Base-by-base conservation (phyloP, 2,113 vertebrate genomes). In the Rhipidura dahli region DNA sequence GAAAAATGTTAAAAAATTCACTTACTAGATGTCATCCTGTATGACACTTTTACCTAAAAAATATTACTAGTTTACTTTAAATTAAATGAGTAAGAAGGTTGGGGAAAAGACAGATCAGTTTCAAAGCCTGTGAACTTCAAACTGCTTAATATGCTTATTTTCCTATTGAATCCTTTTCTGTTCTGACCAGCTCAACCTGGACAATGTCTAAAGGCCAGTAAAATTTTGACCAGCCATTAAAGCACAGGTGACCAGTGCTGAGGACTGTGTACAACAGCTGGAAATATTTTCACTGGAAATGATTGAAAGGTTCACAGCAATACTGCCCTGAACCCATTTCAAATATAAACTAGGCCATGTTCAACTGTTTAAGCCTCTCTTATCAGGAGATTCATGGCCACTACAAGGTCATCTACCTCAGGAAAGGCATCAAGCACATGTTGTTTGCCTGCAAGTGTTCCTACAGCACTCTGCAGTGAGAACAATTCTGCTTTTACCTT, bases 401-500 rank as follows among this genome's bases (percentile, higher is more conserved):
- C 68, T 61, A 60, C 35, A 45, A n/a, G 45, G 50, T 95, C 85
- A 84, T 92, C 87, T 73, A 7, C 77, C 80, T 54, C 20, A 70
- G 65, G 12, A 84, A 89, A 80, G 53, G 23, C 79, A 89, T 78
- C 89, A 96, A 93, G 28, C 65, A 87, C 65, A 39, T 60, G 60
- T 40, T 91, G 79, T 82, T 95, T 90, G 35, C 49, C 51, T 89
- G 49, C 71, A 79, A 95, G 83, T 75, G 83, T 77, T 96, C 50
- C 31, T 91, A 33, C 35, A 66, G 40, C 63, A 60, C 22, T 83
- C 66, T 92, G 28, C 47, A 86, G 63, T 26, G 63, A 88, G 77
- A 92, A 70, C 60, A 92, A 78, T 73, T 31, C 42, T 53, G 47
- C 24, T 87, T 76, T 93, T 91, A 71, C 61, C 31, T 80, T 91